Evolutionary conservation across 2,113 vertebrate species (phyloP).

Genomic region (Geothlypis trichas): DNA sequence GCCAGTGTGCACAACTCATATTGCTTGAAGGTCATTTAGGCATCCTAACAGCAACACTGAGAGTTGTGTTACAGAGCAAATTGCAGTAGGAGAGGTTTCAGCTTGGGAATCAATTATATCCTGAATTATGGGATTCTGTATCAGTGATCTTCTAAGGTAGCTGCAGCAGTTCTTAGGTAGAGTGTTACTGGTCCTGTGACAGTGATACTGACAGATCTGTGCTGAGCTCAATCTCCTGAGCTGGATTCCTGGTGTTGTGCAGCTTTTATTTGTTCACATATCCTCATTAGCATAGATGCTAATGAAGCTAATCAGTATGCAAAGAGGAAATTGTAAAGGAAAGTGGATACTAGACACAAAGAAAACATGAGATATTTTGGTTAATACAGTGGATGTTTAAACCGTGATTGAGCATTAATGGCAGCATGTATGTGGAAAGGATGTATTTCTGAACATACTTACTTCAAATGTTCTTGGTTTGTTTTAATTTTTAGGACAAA

Average conservation of each 20-base stretch:
- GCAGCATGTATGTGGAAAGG: not conserved
- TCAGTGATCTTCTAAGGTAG: not conserved
- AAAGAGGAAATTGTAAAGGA: not conserved
- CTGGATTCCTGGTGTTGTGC: not conserved
- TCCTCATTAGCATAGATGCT: constrained; percentile 5
- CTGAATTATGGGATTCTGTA: not conserved
- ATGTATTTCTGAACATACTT: not conserved
- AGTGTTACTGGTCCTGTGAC: not conserved
- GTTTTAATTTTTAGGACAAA: not conserved
- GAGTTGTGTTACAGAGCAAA: not conserved
- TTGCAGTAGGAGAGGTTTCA: not conserved
- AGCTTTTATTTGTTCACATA: not conserved
- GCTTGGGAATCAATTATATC: not conserved
- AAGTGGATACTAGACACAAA: not conserved
- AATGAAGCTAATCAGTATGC: not conserved
- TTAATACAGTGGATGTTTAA: not conserved
- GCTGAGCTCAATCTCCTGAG: not conserved
- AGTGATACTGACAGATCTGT: not conserved
- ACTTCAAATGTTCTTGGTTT: not conserved
- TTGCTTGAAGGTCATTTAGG: not conserved
- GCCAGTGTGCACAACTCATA: rapidly evolving
- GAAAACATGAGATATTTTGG: not conserved
- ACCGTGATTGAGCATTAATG: not conserved
- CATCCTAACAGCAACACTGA: not conserved
- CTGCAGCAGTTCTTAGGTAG: not conserved